Evolutionary conservation across 2,113 vertebrate genomes (phyloP), one percentile per base, ranked within the genome.

Genomic region (Microtus montanus): DNA sequence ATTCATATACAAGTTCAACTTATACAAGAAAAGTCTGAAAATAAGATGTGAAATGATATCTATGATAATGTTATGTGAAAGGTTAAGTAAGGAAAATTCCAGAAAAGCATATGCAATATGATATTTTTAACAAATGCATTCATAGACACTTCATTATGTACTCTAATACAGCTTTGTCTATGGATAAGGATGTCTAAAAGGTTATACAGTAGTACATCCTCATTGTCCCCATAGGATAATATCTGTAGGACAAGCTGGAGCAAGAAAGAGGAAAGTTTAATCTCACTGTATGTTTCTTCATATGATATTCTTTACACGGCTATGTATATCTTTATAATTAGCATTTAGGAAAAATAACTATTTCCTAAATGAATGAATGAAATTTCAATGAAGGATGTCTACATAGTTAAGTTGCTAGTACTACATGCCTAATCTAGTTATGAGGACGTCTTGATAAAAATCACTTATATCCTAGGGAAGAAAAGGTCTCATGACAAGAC

Each of bases 341-440:
- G 58, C 58, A 3, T 91, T 38, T 52, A 92, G 44, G 24, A 70
- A 87, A 71, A 83, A 54, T 41, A 95, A 87, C 38, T 78, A 68
- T 87, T 80, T 79, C 13, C 58, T 90, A 66, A 82, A 94, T 73
- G 3, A 89, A 88, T 63, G 54, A 95, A 41, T 87, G 13, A 35
- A 74, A 44, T 63, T 82, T n/a, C 41, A 87, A 28, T 61, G n/a
- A 79, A 71, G 71, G 47, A 77, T 84, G 2, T 73, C 79, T 68
- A 24, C 19, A 58, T 22, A 73, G 63, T 44, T 70, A 47, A 73
- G 47, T 49, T 22, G 26, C 33, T 92, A 49, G n/a, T 85, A 82
- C 85, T 91, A 8, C 63, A 71, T n/a, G 4, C 33, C 19, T 49
- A 52, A 6, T 70, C 71, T 77, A 44, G 7, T 54, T 66, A n/a